phyloP scores from a whole-genome alignment of 2,888 invertebrate species.

The Stenotaenia linearis region DNA sequence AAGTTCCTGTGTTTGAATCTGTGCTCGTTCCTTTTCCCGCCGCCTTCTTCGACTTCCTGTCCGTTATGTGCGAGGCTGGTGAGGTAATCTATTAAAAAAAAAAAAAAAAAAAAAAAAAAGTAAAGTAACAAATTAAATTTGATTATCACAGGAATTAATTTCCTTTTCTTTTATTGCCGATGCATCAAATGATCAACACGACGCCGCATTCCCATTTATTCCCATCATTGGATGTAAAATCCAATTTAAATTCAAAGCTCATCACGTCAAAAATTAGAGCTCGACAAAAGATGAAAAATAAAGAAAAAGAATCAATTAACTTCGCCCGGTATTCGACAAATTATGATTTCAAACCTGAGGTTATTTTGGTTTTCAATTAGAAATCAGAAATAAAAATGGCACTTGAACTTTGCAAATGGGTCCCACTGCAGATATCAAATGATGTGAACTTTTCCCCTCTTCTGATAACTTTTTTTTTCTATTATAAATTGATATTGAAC shows the following conservation, averaged over 20 bases:
- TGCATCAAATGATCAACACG: not conserved
- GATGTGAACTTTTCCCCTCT: not conserved
- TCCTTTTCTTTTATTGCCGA: not conserved
- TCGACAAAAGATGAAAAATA: not conserved
- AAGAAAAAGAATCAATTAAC: not conserved
- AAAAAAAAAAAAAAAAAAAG: not conserved
- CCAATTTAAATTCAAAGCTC: conserved; percentile 1
- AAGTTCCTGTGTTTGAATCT: conserved; percentile 5
- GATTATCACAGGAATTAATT: not conserved
- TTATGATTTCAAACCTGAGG: not conserved
- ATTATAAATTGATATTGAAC: not conserved
- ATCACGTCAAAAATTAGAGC: not conserved
- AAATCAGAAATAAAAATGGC: not conserved
- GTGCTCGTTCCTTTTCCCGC: not conserved
- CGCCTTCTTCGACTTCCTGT: not conserved
- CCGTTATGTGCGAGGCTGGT: not conserved
- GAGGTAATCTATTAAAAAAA: not conserved
- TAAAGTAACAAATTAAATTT: too few relatives aligned
- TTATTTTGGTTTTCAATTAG: not conserved
- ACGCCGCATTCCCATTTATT: not conserved
- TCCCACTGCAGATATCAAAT: not conserved
- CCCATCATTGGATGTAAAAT: not conserved
- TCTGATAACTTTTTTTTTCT: not conserved
- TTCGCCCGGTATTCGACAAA: not conserved
- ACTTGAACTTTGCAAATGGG: not conserved